phyloP scores from a whole-genome alignment of 2,113 vertebrate species.

The Megaptera novaeangliae region DNA sequence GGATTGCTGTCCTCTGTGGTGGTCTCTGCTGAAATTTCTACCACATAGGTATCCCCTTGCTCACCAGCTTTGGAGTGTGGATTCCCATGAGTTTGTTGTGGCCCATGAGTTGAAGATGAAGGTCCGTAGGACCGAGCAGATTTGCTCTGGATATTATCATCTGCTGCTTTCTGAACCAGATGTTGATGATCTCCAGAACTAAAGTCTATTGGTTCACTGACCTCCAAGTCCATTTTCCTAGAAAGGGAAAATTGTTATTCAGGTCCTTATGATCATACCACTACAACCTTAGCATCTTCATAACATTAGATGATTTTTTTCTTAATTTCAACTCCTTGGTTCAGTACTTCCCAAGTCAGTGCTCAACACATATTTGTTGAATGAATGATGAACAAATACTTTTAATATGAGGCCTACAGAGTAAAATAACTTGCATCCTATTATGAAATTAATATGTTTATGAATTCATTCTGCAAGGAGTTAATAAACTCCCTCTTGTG shows the following conservation, averaged over 20 bases:
- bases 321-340: neutral
- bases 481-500: neutral
- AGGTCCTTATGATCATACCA: neutral
- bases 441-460: neutral
- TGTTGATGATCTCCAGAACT: slow-evolving; percentile 45
- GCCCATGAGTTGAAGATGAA: neutral
- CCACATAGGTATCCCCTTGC: neutral
- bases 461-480: neutral
- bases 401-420: neutral
- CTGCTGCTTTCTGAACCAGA: slow-evolving; percentile 15
- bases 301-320: neutral
- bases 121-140: accelerated
- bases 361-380: neutral
- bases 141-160: accelerated
- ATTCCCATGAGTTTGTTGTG: neutral
- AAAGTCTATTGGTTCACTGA: slow-evolving; percentile 22
- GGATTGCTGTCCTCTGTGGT: accelerated
- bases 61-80: neutral
- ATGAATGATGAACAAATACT: neutral
- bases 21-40: slow-evolving; percentile 22
- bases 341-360: neutral
- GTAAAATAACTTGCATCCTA: neutral
- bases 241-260: neutral
- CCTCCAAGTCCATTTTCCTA: slow-evolving; percentile 59
- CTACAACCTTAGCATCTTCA: neutral